Evolutionary conservation across 2,797 vertebrate species (phyloP), one percentile per base, ranked within the genome.

Genomic region (Nyctibius grandis): DNA sequence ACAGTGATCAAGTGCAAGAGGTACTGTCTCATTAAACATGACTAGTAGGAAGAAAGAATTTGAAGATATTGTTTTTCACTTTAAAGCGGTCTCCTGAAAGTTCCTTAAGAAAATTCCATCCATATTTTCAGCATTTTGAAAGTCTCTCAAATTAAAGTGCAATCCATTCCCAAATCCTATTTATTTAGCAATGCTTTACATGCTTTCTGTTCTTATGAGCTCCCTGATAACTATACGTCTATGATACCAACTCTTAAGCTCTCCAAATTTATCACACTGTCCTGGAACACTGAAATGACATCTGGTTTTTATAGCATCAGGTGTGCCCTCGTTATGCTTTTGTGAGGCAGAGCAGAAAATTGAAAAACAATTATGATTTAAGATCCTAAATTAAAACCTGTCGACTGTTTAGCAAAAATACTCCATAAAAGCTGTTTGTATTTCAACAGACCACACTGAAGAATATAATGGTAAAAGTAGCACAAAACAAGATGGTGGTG

Each of bases 271-370:
- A 89, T 83, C 89, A 56, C 56, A 11, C 26, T 59, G 88, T 5
- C 60, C 67, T 23, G 53, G 40, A 88, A 92, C 65, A 72, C 73
- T 56, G 63, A 74, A 82, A 79, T 75, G 85, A 74, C 92, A 96
- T 92, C 95, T 97, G 95, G 21, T 86, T 97, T 95, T 96, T 93
- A 96, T 54, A 93, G 95, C 85, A 47, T 93, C 96, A 94, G 92
- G 84, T 96, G 85, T 82, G 50, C 91, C 70, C 80, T 94, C 92
- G 76, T 96, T 93, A 91, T 13, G 70, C 25, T 22, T 60, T 60
- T 74, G 93, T 69, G 85, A 91, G 67, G 76, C 67, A 96, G 91
- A 88, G 95, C 88, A 94, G 95, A 96, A 97, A 96, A 96, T 56
- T 80, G 90, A 63, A 93, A 92, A 90, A 74, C 85, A 89, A 94